Evolutionary conservation across 2,797 vertebrate genomes (phyloP).

Genomic region (Pampus argenteus): DNA sequence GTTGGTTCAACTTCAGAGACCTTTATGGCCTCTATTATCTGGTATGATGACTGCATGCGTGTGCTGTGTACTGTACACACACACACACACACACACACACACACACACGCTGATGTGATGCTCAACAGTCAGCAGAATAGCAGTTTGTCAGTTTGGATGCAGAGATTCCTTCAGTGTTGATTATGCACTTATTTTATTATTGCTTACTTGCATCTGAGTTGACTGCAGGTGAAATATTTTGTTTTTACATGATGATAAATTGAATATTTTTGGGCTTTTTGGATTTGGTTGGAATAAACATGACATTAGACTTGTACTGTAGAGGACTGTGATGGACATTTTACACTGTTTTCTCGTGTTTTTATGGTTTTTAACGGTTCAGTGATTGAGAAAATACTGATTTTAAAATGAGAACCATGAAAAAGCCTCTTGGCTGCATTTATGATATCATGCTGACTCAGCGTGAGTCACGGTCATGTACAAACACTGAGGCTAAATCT

Average conservation of each 20-base stretch:
- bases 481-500: neutral
- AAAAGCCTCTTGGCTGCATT: neutral
- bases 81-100: neutral
- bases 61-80: neutral
- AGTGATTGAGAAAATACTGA: neutral
- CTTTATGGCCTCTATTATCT: slow-evolving; percentile 2
- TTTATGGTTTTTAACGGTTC: no score
- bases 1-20: slow-evolving; percentile 20
- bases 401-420: neutral
- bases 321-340: no score
- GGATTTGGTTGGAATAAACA: no score
- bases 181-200: neutral
- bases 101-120: neutral
- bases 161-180: neutral
- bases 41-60: slow-evolving; percentile 1
- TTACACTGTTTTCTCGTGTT: no score
- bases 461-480: neutral
- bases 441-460: neutral
- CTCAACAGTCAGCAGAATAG: neutral
- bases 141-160: neutral
- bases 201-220: neutral
- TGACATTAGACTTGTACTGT: no score
- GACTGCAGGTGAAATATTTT: no score
- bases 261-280: no score
- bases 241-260: no score